phyloP scores from a whole-genome alignment of 2,797 vertebrate genomes.

The Mus minutoides region DNA sequence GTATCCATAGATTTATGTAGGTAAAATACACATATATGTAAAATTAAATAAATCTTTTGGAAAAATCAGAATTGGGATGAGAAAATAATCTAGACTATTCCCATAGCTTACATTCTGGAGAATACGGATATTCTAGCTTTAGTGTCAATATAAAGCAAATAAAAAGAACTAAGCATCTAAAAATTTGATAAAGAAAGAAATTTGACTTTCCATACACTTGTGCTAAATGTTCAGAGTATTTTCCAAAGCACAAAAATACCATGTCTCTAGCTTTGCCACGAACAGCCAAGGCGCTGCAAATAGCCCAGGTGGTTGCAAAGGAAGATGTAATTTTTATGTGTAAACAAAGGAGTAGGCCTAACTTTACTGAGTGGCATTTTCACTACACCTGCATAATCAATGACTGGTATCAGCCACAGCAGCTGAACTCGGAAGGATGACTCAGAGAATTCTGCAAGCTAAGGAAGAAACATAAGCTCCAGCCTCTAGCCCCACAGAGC shows the following conservation, averaged over 20 bases:
- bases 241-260: constrained; percentile 31
- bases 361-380: constrained; percentile 24
- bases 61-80: not conserved
- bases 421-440: constrained; percentile 45
- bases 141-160: not conserved
- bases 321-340: constrained; percentile 40
- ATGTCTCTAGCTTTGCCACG: not conserved
- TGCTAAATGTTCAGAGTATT: constrained; percentile 49
- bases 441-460: constrained; percentile 63
- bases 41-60: not conserved
- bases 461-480: constrained; percentile 54
- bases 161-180: constrained; percentile 41
- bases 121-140: not conserved
- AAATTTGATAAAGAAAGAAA: not conserved
- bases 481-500: constrained; percentile 24
- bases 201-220: constrained; percentile 26
- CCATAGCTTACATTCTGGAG: constrained; percentile 14
- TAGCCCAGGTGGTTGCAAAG: not conserved
- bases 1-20: not conserved
- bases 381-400: constrained; percentile 54
- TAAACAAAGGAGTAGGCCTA: constrained; percentile 62
- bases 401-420: constrained; percentile 48
- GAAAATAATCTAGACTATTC: constrained; percentile 45
- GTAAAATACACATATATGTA: not conserved
- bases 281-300: not conserved